Evolutionary conservation across 2,888 invertebrate genomes (phyloP), one percentile per base, ranked within the genome.

Genomic region (Torymus aiolomorphi): DNA sequence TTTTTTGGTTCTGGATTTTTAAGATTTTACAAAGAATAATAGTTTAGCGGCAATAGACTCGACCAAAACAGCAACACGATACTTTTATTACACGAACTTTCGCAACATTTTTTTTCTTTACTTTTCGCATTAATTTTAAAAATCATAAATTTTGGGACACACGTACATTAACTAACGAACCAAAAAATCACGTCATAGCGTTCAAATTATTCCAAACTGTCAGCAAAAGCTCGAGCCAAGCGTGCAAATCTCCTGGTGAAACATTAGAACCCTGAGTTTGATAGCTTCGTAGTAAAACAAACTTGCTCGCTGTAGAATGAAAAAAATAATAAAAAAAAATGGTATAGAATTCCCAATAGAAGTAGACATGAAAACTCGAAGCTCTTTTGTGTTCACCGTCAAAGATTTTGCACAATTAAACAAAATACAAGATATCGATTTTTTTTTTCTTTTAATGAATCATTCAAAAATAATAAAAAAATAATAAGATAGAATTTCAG

Each of bases 151-250:
- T 80, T 63, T 54, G 31, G 59, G 49, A 65, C 73, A 80, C 72
- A 61, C 80, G 69, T 77, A 66, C n/a, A n/a, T n/a, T n/a, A n/a
- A n/a, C 66, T 31, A 77, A 77, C 59, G 57, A 62, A 62, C 63
- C 63, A 57, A 66, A 75, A 54, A 67, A 20, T 67, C 61, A 54
- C 51, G 75, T 10, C 42, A 69, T 74, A 49, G 16, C n/a, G 20
- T 77, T 73, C 69, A 31, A 69, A 49, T 76, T 70, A 73, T 75
- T 76, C 69, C 74, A 61, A 65, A 49, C 54, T 75, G 18, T 51
- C 16, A 71, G 72, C 74, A 78, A 65, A 78, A 87, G 86, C 87
- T 85, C 83, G 87, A 85, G 86, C 85, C 85, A 88, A 88, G 89
- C 87, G 85, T 87, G 83, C 86, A 85, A 82, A 80, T 81, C 31